Conservation (phyloP, 2,113 vertebrate species). For the Bufo bufo region DNA sequence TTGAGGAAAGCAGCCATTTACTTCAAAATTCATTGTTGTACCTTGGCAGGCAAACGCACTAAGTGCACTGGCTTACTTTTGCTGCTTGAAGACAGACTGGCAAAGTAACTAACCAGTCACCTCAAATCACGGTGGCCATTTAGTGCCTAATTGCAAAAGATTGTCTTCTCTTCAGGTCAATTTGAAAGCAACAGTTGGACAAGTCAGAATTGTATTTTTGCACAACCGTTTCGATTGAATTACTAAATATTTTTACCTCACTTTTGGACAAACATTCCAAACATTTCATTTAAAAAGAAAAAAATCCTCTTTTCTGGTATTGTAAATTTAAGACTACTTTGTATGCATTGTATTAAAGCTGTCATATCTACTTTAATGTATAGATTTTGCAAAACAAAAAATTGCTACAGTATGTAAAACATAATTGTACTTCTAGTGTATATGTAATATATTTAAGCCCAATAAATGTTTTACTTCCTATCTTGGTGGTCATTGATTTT, state of each 20-base stretch:
- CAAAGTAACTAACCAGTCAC: neutral
- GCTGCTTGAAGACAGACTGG: neutral
- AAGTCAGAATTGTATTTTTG: conserved; percentile 88
- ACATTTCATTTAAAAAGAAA: conserved; percentile 77
- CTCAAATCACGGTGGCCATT: neutral
- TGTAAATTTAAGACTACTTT: conserved; percentile 99
- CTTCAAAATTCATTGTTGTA: neutral
- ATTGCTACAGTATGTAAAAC: conserved; percentile 99
- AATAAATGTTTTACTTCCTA: conserved; percentile 99
- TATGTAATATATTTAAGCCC: conserved; percentile 99
- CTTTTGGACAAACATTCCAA: conserved; percentile 95
- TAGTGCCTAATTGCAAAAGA: neutral
- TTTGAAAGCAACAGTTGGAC: conserved; percentile 79
- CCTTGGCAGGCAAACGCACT: neutral
- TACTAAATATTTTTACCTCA: conserved; percentile 92
- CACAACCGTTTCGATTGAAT: conserved; percentile 86
- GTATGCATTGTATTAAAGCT: conserved; percentile 99
- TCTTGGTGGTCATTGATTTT: conserved; percentile 69
- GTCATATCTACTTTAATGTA: conserved; percentile 99
- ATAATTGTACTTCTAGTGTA: conserved; percentile 99
- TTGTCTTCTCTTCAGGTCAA: neutral
- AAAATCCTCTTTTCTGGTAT: conserved; percentile 92
- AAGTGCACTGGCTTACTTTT: neutral
- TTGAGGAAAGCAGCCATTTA: neutral
- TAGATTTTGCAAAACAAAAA: conserved; percentile 99